Conservation (phyloP, 2,888 invertebrate genomes). For the Halictus quadricinctus region DNA sequence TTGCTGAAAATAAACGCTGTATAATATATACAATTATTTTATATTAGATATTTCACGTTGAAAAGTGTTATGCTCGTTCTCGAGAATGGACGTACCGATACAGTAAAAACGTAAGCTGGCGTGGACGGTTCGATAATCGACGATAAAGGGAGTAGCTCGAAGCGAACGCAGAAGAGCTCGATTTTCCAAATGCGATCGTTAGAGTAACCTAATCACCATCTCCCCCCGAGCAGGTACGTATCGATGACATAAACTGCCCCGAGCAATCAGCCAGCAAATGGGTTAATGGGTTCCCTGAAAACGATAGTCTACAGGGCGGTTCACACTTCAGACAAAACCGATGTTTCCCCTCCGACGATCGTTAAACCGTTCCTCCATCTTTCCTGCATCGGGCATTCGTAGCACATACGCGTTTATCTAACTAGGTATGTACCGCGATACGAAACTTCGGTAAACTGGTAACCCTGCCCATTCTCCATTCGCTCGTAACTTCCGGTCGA, state of each 20-base stretch:
- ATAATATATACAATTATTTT: no score
- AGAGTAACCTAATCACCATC: constrained; percentile 43
- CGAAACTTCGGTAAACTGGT: constrained; percentile 48
- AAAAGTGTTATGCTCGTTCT: background rate
- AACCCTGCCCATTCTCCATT: constrained; percentile 58
- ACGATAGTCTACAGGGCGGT: constrained; percentile 50
- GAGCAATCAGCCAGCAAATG: constrained; percentile 66
- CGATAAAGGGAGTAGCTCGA: background rate
- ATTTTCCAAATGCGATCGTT: constrained; percentile 34
- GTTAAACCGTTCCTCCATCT: background rate
- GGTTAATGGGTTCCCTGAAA: constrained; percentile 72
- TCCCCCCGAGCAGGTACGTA: constrained; percentile 44
- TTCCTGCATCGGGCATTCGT: background rate
- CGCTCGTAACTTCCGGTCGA: constrained; percentile 61
- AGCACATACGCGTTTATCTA: constrained; percentile 30
- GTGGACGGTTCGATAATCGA: background rate
- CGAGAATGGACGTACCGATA: background rate
- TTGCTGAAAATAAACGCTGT: no score
- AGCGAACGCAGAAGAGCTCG: background rate
- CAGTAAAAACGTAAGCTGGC: background rate
- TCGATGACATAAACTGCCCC: constrained; percentile 62
- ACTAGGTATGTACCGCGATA: constrained; percentile 39
- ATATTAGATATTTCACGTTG: no score
- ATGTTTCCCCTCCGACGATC: background rate
- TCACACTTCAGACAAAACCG: constrained; percentile 34